Conservation (phyloP, 2,888 invertebrate genomes). For the Temnothorax unifasciatus region DNA sequence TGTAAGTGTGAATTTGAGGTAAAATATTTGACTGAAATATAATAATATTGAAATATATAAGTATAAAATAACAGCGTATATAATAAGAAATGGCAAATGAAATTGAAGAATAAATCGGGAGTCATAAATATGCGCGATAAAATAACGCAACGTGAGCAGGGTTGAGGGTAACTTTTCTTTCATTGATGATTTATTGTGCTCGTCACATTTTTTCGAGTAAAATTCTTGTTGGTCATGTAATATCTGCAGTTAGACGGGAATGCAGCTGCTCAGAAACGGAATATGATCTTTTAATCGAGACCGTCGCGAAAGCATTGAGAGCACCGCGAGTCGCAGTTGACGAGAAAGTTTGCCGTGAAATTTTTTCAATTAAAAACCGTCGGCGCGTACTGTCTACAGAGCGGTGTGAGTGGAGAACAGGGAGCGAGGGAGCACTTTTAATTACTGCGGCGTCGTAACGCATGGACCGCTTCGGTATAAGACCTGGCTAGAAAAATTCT, state of each 20-base stretch:
- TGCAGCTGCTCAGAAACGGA: neutral
- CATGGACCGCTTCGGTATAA: constrained; percentile 78
- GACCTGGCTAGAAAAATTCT: constrained; percentile 76
- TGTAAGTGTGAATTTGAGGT: too few relatives aligned
- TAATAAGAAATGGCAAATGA: neutral
- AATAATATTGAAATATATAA: constrained; percentile 10
- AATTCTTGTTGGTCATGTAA: neutral
- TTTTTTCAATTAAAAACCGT: constrained; percentile 85
- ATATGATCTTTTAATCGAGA: constrained; percentile 52
- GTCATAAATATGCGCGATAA: neutral
- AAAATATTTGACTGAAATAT: neutral
- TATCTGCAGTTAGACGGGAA: neutral
- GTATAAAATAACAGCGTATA: neutral
- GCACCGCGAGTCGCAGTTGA: constrained; percentile 49
- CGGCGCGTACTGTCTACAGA: constrained; percentile 70
- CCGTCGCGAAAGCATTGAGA: constrained; percentile 56
- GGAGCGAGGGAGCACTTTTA: constrained; percentile 79
- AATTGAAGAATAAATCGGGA: neutral
- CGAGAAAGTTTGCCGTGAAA: constrained; percentile 81
- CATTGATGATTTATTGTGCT: neutral
- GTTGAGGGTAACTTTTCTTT: neutral
- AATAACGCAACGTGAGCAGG: neutral
- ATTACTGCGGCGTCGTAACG: constrained; percentile 84
- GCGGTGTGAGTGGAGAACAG: constrained; percentile 55
- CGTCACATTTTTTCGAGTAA: neutral